Conservation (phyloP, 2,113 vertebrate species). For the Megaceryle torquata region DNA sequence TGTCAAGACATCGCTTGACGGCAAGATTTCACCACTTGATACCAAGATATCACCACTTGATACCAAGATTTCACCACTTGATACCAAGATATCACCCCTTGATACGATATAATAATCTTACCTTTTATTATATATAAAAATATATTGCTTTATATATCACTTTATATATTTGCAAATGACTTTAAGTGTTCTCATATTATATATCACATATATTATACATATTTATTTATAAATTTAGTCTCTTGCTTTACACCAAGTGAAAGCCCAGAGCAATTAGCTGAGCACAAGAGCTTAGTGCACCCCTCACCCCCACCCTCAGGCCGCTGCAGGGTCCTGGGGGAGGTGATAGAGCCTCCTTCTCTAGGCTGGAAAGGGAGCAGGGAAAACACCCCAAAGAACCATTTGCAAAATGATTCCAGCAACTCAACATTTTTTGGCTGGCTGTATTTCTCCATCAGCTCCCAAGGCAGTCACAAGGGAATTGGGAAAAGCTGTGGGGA, state of each 20-base stretch:
- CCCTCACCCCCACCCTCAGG: background rate
- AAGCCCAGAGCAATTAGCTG: background rate
- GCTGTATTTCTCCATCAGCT: background rate
- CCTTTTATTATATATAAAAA: too few relatives aligned
- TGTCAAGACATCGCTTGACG: too few relatives aligned
- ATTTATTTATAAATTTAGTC: background rate
- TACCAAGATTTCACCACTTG: too few relatives aligned
- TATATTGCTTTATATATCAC: background rate
- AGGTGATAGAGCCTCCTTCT: background rate
- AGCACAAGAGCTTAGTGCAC: accelerated
- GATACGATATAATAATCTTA: too few relatives aligned
- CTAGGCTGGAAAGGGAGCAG: background rate
- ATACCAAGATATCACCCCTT: too few relatives aligned
- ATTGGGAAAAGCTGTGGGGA: constrained; percentile 23
- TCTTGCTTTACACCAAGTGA: background rate
- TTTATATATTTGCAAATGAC: background rate
- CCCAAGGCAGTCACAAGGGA: background rate
- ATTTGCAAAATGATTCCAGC: background rate
- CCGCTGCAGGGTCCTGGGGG: background rate
- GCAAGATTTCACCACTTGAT: too few relatives aligned
- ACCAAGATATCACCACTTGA: too few relatives aligned
- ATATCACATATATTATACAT: too few relatives aligned
- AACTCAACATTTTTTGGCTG: background rate
- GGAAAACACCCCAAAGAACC: background rate
- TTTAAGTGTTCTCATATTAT: background rate